Conservation (phyloP, 2,113 vertebrate species). For the Cyanoderma ruficeps region DNA sequence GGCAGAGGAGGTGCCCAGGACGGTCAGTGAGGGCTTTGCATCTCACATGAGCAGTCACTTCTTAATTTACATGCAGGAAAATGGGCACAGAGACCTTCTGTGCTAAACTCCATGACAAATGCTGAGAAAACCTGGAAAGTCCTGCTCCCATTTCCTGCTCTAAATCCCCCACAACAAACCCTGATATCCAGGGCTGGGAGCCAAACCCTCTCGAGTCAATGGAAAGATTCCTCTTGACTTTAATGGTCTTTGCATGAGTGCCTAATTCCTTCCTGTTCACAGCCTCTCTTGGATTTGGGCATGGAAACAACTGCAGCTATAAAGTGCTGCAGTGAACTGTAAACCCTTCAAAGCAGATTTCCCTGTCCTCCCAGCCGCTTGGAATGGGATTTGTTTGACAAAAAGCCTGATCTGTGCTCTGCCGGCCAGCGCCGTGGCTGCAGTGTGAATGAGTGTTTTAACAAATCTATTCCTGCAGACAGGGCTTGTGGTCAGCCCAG, state of each 20-base stretch:
- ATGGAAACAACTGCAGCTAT: slow-evolving; percentile 16
- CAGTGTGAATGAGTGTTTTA: slow-evolving; percentile 21
- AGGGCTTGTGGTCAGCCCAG: not conserved
- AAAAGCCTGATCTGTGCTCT: not conserved
- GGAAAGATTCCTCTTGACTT: slow-evolving; percentile 45
- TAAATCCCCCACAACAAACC: not conserved
- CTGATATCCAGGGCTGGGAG: not conserved
- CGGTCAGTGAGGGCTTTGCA: not conserved
- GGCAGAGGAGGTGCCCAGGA: not conserved
- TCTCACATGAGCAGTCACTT: not conserved
- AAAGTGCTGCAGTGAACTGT: not conserved
- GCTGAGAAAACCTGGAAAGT: slow-evolving; percentile 2
- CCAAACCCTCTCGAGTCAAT: not conserved
- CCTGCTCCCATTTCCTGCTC: slow-evolving; percentile 10
- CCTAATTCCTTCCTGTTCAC: slow-evolving; percentile 43
- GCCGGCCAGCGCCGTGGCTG: not conserved
- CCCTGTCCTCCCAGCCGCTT: not conserved
- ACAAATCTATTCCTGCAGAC: not conserved
- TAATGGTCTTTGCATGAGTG: slow-evolving; percentile 26
- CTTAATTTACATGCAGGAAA: not conserved
- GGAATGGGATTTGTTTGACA: slow-evolving; percentile 24
- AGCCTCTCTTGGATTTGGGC: not conserved
- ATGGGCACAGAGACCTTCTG: not conserved
- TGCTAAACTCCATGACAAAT: not conserved
- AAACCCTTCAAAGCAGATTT: not conserved